Percentiles rank a stretch among this genome's conserved stretches.
These are phyloP conservation scores for Peromyscus eremicus DNA, from an alignment of 2,797 vertebrate genomes.

Conservation along the genomic window DNA sequence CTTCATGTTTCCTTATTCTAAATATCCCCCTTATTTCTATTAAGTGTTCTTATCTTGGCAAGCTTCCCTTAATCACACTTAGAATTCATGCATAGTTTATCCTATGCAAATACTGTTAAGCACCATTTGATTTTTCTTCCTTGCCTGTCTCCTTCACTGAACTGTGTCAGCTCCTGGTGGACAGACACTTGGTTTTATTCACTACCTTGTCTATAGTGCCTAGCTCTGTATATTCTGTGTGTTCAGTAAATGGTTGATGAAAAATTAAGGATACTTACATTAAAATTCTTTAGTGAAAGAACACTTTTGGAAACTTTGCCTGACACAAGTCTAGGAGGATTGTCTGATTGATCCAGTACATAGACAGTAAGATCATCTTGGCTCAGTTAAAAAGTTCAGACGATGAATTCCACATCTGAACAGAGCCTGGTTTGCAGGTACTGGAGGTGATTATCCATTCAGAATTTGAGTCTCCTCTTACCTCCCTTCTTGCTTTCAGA, in stretches of 20 bases:
- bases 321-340: background rate
- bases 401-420: background rate
- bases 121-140: background rate
- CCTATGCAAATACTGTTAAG: background rate
- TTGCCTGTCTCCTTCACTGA: background rate
- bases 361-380: background rate
- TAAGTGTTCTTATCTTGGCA: background rate
- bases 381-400: background rate
- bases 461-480: background rate
- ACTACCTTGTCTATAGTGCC: background rate
- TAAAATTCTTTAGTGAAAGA: conserved; percentile 28
- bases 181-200: background rate
- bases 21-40: background rate
- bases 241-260: background rate
- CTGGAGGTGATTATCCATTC: background rate
- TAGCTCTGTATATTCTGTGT: background rate
- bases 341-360: background rate
- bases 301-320: background rate
- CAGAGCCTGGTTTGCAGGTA: background rate
- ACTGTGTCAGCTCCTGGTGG: background rate
- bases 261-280: background rate
- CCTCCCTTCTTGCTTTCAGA: conserved; percentile 30
- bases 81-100: background rate
- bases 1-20: background rate
- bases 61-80: background rate